Evolutionary conservation across 2,888 invertebrate species (phyloP), one percentile per base, ranked within the genome.

Genomic region (Desoria tigrina): DNA sequence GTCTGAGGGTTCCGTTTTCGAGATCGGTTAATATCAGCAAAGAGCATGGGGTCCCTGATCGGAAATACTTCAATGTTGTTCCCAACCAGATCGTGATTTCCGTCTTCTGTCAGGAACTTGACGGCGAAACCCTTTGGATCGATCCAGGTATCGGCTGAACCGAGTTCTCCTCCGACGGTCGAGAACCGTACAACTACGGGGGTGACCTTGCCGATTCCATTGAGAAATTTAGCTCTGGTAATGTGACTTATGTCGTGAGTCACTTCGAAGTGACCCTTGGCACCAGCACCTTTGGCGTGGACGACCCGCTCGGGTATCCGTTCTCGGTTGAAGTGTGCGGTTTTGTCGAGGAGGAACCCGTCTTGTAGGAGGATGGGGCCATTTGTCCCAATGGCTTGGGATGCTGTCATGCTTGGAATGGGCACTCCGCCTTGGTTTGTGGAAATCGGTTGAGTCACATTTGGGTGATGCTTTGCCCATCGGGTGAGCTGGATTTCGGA

Each of bases 221-320:
- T 50, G 1, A 69, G 26, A 27, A 66, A 51, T 23, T 59, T 54
- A 7, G 69, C 69, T 42, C 64, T 69, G 0, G 66, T 66, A 27
- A 37, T 64, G n/a, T 28, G 37, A 14, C 26, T 28, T 4, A 69
- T 51, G 56, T 69, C 66, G 50, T 63, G 42, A 1, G 61, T 64
- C 6, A 64, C 61, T 18, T 51, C 37, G 21, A 69, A 69, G 14
- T 4, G 9, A 4, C 70, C 70, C 49, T 39, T 42, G 1, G 57
- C 61, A 63, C 86, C 94, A 45, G 90, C 92, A 69, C 96, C 97
- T 81, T 97, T 97, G 1, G 97, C 96, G 80, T 95, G 95, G 1
- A 94, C 95, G 1, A 95, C 95, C 76, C 96, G 86, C 79, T 97
- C 96, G 1, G 97, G 96, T 76, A 97, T 96, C 64, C 96, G 86